Evolutionary conservation across 2,888 invertebrate species (phyloP).

Genomic region (Dryocosmus kuriphilus): DNA sequence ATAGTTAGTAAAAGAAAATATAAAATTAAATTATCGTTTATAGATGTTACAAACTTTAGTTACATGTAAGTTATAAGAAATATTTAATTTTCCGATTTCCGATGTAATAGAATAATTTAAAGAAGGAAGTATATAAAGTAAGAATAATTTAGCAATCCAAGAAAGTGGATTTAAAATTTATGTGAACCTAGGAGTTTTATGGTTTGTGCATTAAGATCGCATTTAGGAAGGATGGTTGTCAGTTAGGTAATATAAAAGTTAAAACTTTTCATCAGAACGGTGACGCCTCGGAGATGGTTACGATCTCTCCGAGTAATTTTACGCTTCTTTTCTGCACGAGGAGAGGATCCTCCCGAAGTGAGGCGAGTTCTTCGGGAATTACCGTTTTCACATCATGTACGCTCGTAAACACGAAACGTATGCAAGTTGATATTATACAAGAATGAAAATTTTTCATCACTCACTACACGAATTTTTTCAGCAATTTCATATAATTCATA

Average conservation of each 20-base stretch:
- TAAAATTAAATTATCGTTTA: too few relatives aligned
- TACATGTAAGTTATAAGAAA: too few relatives aligned
- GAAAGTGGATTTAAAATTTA: neutral
- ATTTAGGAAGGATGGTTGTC: neutral
- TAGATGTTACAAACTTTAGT: too few relatives aligned
- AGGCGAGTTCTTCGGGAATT: constrained; percentile 12
- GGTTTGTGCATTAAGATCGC: constrained; percentile 7
- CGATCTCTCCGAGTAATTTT: neutral
- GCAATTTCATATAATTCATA: neutral
- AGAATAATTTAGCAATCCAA: neutral
- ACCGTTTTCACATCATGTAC: constrained; percentile 14
- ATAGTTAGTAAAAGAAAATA: too few relatives aligned
- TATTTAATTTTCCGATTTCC: too few relatives aligned
- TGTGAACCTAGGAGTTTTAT: neutral
- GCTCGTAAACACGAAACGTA: neutral
- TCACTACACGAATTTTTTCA: neutral
- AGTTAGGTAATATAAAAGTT: constrained; percentile 1
- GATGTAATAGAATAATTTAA: too few relatives aligned
- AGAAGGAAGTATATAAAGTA: neutral
- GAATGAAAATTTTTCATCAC: neutral
- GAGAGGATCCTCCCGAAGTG: neutral
- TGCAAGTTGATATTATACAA: constrained; percentile 7
- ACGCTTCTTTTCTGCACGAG: constrained; percentile 3
- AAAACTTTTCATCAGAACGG: constrained; percentile 2
- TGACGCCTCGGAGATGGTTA: neutral